A percentile compares a stretch with the other conserved stretches of the same genome.
phyloP scores from a whole-genome alignment of 2,113 vertebrate genomes.

The Theropithecus gelada region DNA sequence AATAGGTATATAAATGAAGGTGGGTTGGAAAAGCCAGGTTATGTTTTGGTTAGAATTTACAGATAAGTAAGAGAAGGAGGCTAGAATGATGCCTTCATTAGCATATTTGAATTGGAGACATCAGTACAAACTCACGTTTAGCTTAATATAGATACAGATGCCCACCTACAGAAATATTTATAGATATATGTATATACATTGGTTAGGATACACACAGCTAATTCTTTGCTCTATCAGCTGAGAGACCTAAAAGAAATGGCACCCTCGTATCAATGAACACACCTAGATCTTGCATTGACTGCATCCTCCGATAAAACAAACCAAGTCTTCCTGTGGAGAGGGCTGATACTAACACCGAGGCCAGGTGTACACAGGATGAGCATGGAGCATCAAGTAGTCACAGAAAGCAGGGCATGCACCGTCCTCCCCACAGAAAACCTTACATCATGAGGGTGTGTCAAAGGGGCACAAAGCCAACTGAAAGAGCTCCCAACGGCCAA shows the following conservation, averaged over 20 bases:
- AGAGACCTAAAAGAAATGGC: neutral
- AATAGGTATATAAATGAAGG: neutral
- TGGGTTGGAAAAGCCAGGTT: neutral
- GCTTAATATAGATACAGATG: neutral
- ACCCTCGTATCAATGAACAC: neutral
- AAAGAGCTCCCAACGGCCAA: neutral
- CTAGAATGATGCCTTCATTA: neutral
- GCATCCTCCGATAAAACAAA: neutral
- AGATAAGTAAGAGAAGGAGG: neutral
- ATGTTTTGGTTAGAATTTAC: neutral
- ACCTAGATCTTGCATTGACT: neutral
- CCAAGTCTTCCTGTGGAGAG: neutral
- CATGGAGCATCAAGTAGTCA: neutral
- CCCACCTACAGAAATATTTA: neutral
- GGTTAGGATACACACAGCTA: neutral
- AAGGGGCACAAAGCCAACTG: neutral
- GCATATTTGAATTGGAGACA: neutral
- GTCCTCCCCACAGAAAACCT: neutral
- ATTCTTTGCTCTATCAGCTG: neutral
- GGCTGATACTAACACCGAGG: too few relatives aligned
- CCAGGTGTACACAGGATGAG: neutral
- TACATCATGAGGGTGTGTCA: neutral
- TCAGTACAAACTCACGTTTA: neutral
- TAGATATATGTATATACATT: neutral
- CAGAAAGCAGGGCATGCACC: neutral